phyloP scores from a whole-genome alignment of 2,113 vertebrate species.

The Mus spicilegus region DNA sequence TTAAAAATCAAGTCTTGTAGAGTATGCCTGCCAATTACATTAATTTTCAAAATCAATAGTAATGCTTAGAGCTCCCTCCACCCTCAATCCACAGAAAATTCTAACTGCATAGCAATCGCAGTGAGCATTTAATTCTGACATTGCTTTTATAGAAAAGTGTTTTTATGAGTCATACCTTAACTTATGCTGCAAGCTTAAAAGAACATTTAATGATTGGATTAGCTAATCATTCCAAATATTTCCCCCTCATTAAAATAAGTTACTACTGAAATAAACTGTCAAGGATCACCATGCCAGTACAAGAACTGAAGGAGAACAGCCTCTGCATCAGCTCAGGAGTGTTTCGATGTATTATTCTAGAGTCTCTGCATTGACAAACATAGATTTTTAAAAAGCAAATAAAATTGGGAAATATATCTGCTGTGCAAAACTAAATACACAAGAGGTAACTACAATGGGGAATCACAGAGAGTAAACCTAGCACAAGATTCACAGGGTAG shows the following conservation, averaged over 20 bases:
- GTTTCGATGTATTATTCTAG: not conserved
- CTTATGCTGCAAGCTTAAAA: slow-evolving; percentile 43
- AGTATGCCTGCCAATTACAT: slow-evolving; percentile 51
- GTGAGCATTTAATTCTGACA: slow-evolving; percentile 63
- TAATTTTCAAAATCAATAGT: slow-evolving; percentile 71
- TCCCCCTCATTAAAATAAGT: slow-evolving; percentile 46
- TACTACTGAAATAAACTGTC: slow-evolving; percentile 23
- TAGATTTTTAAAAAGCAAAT: not conserved
- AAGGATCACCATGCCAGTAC: not conserved
- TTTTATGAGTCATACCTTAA: slow-evolving; percentile 63
- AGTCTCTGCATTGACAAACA: not conserved
- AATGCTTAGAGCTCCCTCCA: slow-evolving; percentile 14
- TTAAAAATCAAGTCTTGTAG: slow-evolving; percentile 25
- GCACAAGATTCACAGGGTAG: not conserved
- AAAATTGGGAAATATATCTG: slow-evolving; percentile 8
- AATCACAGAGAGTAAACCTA: not conserved
- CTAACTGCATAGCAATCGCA: slow-evolving; percentile 37
- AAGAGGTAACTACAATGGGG: not conserved
- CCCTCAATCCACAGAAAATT: slow-evolving; percentile 46
- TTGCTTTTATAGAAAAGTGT: slow-evolving; percentile 47
- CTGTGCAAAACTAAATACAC: not conserved
- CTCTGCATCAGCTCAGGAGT: not conserved
- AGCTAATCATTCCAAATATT: slow-evolving; percentile 62
- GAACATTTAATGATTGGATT: slow-evolving; percentile 59
- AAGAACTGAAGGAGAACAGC: not conserved